Evolutionary conservation across 2,888 invertebrate species (phyloP).

Genomic region (Therioaphis trifolii): DNA sequence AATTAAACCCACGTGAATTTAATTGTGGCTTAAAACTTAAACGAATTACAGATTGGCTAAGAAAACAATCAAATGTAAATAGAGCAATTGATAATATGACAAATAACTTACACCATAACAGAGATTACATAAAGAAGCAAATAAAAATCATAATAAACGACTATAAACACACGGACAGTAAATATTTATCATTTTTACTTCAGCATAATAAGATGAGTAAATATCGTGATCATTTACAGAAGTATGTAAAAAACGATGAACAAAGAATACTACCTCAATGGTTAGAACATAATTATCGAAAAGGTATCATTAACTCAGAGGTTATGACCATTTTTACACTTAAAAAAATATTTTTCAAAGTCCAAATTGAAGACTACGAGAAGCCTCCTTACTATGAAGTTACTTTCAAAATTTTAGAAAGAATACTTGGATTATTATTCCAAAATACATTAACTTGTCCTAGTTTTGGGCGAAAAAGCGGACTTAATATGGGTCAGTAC

Average conservation of each 20-base stretch:
- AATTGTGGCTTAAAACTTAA: conserved; percentile 51
- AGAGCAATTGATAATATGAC: conserved; percentile 47
- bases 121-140: conserved; percentile 28
- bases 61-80: conserved; percentile 24
- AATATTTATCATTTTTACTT: conserved; percentile 43
- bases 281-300: conserved; percentile 50
- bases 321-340: conserved; percentile 48
- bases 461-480: conserved; percentile 40
- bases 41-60: conserved; percentile 33
- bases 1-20: neutral
- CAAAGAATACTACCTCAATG: conserved; percentile 43
- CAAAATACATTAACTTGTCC: neutral
- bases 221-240: conserved; percentile 13
- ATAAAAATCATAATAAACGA: conserved; percentile 36
- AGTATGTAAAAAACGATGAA: conserved; percentile 11
- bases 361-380: conserved; percentile 34
- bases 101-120: conserved; percentile 1
- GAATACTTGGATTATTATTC: conserved; percentile 42
- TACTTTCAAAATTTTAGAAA: conserved; percentile 24
- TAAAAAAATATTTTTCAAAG: conserved; percentile 50
- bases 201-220: conserved; percentile 23
- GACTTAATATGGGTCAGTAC: conserved; percentile 35
- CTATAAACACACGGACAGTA: conserved; percentile 25
- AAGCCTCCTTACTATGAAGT: conserved; percentile 22
- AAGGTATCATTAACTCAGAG: conserved; percentile 5